Percentiles rank a stretch among this genome's conserved stretches.
These are phyloP conservation scores for Sesia apiformis DNA, from an alignment of 2,888 invertebrate species.

Conservation along the genomic window DNA sequence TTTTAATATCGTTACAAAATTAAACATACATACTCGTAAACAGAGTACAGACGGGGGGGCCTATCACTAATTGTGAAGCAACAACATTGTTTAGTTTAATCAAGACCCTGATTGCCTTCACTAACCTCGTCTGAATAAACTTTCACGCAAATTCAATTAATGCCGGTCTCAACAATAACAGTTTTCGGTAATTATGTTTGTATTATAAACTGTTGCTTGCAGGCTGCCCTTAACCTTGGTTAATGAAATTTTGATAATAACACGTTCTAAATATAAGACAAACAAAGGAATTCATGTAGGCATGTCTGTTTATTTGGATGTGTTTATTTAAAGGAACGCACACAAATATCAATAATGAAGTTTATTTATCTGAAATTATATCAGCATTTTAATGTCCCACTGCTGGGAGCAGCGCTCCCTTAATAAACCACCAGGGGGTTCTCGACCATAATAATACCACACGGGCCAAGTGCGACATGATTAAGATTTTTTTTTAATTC, in stretches of 20 bases:
- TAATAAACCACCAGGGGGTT: no score
- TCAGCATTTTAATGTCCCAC: no score
- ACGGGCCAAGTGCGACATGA: no score
- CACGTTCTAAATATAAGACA: no score
- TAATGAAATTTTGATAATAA: background rate
- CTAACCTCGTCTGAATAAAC: slow-evolving; percentile 63
- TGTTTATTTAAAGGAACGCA: no score
- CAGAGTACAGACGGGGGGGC: slow-evolving; percentile 8
- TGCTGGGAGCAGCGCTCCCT: no score
- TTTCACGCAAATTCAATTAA: slow-evolving; percentile 62
- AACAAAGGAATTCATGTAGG: no score
- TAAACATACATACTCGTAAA: background rate
- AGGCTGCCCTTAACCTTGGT: slow-evolving; percentile 17
- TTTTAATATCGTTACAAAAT: background rate
- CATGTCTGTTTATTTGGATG: no score
- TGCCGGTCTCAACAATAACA: slow-evolving; percentile 60
- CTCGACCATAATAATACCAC: no score
- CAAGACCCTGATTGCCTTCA: slow-evolving; percentile 55
- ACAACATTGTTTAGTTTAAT: slow-evolving; percentile 66
- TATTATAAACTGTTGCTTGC: slow-evolving; percentile 32
- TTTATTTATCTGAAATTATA: no score
- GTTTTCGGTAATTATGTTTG: slow-evolving; percentile 61
- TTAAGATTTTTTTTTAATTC: no score
- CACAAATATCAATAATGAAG: no score
- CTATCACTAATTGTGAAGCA: slow-evolving; percentile 49